Conservation (phyloP, 2,888 invertebrate species). For the Escarpia spicata region DNA sequence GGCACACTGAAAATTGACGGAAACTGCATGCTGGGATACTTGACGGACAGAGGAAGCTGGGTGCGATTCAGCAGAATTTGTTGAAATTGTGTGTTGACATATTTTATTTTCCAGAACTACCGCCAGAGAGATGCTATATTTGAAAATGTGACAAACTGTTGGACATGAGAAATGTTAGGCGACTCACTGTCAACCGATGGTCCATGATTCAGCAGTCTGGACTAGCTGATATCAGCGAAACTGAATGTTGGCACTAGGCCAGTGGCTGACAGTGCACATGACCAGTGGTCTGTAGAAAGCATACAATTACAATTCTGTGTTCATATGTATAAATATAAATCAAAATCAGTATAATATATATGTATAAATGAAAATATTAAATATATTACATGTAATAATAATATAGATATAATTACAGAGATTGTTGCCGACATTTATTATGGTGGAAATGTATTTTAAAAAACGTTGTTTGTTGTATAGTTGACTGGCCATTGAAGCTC, state of each 20-base stretch:
- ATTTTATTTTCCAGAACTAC: neutral
- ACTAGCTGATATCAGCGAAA: neutral
- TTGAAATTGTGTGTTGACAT: neutral
- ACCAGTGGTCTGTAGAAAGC: neutral
- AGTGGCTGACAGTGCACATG: neutral
- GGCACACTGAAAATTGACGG: neutral
- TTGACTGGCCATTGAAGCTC: constrained; percentile 12
- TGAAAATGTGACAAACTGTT: neutral
- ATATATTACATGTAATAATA: neutral
- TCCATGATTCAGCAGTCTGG: neutral
- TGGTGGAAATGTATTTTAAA: constrained; percentile 16
- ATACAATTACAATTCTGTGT: neutral
- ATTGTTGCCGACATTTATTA: constrained; percentile 16
- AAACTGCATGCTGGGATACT: neutral
- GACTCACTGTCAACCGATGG: neutral
- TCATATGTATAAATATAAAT: neutral
- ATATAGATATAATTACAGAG: neutral
- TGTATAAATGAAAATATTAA: neutral
- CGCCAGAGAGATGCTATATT: neutral
- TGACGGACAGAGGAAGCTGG: neutral
- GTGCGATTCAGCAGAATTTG: neutral
- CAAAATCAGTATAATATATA: neutral
- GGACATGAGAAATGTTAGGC: neutral
- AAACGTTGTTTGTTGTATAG: constrained; percentile 11
- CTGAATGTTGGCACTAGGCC: neutral